These are phyloP conservation scores for Crossocerus cetratus DNA, from an alignment of 2,888 invertebrate species.

Conservation along the genomic window DNA sequence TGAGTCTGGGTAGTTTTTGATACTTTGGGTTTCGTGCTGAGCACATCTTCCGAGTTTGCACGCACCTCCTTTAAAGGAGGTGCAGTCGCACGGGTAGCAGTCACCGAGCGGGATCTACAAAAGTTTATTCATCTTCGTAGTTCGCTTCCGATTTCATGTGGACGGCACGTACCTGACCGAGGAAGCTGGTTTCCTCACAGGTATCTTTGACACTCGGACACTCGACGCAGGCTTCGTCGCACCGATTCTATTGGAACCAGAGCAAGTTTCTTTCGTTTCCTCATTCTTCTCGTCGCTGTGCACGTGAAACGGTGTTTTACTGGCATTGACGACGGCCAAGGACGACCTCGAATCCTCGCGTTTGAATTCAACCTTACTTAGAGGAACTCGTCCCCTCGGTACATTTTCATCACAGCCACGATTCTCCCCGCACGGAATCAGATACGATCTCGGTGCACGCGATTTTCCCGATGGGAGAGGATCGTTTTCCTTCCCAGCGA, in stretches of 20 bases:
- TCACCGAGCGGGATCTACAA: not conserved
- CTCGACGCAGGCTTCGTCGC: not conserved
- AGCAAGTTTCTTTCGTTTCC: not conserved
- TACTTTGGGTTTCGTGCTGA: too few relatives aligned
- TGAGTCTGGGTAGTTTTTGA: too few relatives aligned
- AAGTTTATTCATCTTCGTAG: not conserved
- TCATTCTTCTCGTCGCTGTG: conserved; percentile 22
- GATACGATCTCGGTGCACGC: not conserved
- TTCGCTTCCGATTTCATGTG: not conserved
- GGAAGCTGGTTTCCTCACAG: not conserved
- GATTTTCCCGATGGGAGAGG: not conserved
- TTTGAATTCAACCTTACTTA: not conserved
- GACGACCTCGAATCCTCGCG: not conserved
- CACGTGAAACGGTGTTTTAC: conserved; percentile 17
- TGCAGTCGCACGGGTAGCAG: not conserved
- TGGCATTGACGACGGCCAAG: not conserved
- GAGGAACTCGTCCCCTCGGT: not conserved
- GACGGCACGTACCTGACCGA: too few relatives aligned
- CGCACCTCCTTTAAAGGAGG: not conserved
- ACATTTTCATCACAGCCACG: not conserved
- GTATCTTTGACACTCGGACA: not conserved
- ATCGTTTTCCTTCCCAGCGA: conserved; percentile 31
- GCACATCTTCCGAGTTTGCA: too few relatives aligned
- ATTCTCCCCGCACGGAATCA: not conserved
- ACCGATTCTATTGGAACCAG: not conserved